phyloP scores from a whole-genome alignment of 2,888 invertebrate genomes.

The Nephrotoma guestfalica region DNA sequence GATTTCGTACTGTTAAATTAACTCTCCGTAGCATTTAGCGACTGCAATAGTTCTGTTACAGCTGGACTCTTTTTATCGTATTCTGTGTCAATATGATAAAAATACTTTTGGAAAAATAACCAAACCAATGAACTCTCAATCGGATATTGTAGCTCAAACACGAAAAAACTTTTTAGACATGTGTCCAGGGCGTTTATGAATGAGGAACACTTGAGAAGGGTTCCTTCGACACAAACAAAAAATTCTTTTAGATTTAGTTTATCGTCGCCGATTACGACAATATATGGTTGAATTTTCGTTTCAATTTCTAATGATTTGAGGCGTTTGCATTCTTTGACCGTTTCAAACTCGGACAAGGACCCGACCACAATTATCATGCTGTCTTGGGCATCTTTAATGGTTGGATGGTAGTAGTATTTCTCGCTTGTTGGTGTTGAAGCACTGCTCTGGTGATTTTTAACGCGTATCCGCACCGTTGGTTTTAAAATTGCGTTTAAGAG shows the following conservation, averaged over 20 bases:
- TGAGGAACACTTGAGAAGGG: background rate
- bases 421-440: background rate
- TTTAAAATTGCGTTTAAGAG: background rate
- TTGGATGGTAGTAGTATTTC: background rate
- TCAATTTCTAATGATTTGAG: background rate
- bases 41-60: background rate
- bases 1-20: background rate
- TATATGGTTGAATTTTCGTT: constrained; percentile 1
- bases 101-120: background rate
- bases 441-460: background rate
- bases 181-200: background rate
- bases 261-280: background rate
- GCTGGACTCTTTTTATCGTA: background rate
- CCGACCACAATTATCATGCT: background rate
- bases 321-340: background rate
- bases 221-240: background rate
- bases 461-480: background rate
- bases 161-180: background rate
- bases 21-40: background rate
- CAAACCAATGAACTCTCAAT: background rate
- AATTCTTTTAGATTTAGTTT: background rate
- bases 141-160: constrained; percentile 3
- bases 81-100: background rate
- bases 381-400: background rate
- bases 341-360: background rate